These are phyloP conservation scores for Echiichthys vipera DNA, from an alignment of 2,797 vertebrate genomes.

Conservation along the genomic window DNA sequence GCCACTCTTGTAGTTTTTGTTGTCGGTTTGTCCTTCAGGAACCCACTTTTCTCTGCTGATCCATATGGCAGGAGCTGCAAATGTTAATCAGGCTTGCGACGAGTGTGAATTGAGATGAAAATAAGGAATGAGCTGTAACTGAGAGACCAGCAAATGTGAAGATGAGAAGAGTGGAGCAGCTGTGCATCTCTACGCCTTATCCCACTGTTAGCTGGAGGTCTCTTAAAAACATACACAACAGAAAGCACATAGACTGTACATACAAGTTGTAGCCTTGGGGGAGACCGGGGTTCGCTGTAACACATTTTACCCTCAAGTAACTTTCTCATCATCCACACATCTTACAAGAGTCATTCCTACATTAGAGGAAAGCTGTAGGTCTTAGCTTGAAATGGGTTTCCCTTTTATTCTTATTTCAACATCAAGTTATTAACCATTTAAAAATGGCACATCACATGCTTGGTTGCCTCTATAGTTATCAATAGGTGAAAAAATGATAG, in stretches of 20 bases:
- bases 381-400: too few relatives aligned
- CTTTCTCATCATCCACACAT: too few relatives aligned
- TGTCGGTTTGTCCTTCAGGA: not conserved
- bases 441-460: too few relatives aligned
- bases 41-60: not conserved
- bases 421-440: too few relatives aligned
- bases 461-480: too few relatives aligned
- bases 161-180: slow-evolving; percentile 1
- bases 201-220: not conserved
- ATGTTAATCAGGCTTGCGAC: slow-evolving; percentile 22
- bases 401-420: too few relatives aligned
- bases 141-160: not conserved
- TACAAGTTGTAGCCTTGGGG: not conserved
- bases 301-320: too few relatives aligned
- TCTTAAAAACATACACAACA: not conserved
- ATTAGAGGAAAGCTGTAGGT: too few relatives aligned
- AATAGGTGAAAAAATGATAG: too few relatives aligned
- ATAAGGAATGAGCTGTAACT: slow-evolving; percentile 4
- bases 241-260: not conserved
- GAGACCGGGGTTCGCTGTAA: too few relatives aligned
- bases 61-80: not conserved
- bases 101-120: slow-evolving; percentile 24
- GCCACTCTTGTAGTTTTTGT: not conserved
- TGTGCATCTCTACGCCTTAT: not conserved
- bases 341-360: too few relatives aligned